Conservation (phyloP, 2,113 vertebrate genomes). For the Callipepla californica region DNA sequence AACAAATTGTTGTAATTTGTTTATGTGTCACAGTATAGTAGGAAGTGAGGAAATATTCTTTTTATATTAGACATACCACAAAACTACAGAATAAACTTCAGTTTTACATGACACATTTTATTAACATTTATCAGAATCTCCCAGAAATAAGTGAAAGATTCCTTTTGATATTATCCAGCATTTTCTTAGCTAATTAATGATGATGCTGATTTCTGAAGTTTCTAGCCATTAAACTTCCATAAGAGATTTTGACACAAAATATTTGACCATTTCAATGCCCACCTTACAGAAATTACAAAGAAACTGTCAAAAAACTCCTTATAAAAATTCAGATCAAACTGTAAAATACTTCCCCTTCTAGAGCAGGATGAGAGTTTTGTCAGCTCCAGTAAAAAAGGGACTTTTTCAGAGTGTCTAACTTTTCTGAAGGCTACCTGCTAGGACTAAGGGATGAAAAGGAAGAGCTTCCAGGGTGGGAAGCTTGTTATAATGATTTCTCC, state of each 20-base stretch:
- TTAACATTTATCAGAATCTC: background rate
- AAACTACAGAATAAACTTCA: background rate
- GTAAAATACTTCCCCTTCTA: background rate
- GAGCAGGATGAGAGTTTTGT: background rate
- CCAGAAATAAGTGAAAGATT: background rate
- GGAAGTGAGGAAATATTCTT: background rate
- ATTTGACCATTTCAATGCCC: background rate
- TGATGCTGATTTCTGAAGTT: background rate
- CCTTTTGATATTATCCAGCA: background rate
- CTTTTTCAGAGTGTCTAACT: background rate
- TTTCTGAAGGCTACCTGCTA: background rate
- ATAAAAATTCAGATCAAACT: background rate
- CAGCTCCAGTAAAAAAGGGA: background rate
- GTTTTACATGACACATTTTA: background rate
- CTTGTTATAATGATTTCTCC: background rate
- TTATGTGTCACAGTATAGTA: background rate
- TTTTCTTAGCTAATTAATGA: background rate
- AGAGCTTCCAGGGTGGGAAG: background rate
- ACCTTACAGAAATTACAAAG: background rate
- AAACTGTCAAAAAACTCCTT: background rate
- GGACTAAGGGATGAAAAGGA: background rate
- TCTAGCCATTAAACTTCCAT: fast-evolving
- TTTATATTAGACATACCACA: background rate
- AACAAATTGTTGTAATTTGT: background rate
- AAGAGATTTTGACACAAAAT: background rate